Conservation (phyloP, 2,113 vertebrate species). For the Amia ocellicauda region DNA sequence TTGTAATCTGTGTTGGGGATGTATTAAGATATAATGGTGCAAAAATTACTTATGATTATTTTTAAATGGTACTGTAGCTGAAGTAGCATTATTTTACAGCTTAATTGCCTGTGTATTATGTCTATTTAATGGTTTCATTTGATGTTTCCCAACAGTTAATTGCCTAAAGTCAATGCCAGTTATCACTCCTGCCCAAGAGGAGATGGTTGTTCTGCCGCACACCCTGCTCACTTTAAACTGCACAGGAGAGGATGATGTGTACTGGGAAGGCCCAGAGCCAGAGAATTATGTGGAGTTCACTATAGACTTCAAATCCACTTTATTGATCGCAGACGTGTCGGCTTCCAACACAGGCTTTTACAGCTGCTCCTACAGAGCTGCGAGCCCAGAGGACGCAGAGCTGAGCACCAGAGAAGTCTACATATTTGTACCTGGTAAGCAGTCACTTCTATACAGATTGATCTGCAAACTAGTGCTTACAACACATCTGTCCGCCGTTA, state of each 20-base stretch:
- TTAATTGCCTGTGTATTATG: no score
- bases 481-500: no score
- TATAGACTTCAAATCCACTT: slow-evolving; percentile 67
- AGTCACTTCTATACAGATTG: background rate
- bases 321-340: slow-evolving; percentile 70
- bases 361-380: slow-evolving; percentile 66
- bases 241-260: slow-evolving; percentile 74
- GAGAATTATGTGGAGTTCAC: slow-evolving; percentile 63
- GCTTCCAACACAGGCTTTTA: slow-evolving; percentile 77
- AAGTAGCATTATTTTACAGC: no score
- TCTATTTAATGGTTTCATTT: background rate
- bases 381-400: slow-evolving; percentile 47
- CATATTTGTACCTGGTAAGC: slow-evolving; percentile 82
- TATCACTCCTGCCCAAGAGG: slow-evolving; percentile 64
- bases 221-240: slow-evolving; percentile 81
- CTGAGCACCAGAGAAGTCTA: slow-evolving; percentile 71
- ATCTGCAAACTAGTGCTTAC: no score
- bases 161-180: slow-evolving; percentile 65
- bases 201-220: slow-evolving; percentile 71
- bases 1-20: no score
- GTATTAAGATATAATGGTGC: no score
- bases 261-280: slow-evolving; percentile 74
- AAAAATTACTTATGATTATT: background rate
- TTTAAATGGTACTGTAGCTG: no score
- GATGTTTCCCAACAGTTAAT: slow-evolving; percentile 36